A percentile compares a stretch with the other conserved stretches of the same genome.
phyloP scores from a whole-genome alignment of 2,113 vertebrate species.

The Marmota monax region DNA sequence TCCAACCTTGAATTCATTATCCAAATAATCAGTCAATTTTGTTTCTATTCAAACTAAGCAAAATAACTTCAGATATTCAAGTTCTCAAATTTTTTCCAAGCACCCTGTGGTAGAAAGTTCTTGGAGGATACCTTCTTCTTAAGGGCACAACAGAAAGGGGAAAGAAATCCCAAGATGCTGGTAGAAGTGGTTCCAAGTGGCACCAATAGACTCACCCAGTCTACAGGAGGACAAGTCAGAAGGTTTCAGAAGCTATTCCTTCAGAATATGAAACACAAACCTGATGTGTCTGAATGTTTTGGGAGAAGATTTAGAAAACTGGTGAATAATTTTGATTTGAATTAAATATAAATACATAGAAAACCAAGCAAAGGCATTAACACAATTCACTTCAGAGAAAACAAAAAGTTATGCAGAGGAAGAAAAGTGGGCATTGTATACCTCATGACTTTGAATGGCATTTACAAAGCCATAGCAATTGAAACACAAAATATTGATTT shows the following conservation, averaged over 20 bases:
- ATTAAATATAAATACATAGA: not conserved
- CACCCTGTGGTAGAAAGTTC: not conserved
- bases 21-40: not conserved
- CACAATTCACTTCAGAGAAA: constrained; percentile 14
- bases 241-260: not conserved
- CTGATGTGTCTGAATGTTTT: not conserved
- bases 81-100: not conserved
- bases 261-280: constrained; percentile 25
- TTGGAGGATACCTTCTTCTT: not conserved
- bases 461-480: not conserved
- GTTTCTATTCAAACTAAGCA: not conserved
- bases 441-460: not conserved
- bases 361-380: constrained; percentile 34
- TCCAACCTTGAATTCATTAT: constrained; percentile 7
- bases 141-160: not conserved
- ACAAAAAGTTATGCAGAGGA: not conserved
- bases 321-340: not conserved
- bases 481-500: constrained; percentile 13
- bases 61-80: constrained; percentile 10
- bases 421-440: not conserved
- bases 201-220: not conserved
- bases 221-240: not conserved
- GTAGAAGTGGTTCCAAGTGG: not conserved
- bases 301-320: not conserved
- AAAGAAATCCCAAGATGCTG: not conserved